Conservation (phyloP, 37 sponge, comb jelly and placozoan species). For the Lycopodina hypogea region DNA sequence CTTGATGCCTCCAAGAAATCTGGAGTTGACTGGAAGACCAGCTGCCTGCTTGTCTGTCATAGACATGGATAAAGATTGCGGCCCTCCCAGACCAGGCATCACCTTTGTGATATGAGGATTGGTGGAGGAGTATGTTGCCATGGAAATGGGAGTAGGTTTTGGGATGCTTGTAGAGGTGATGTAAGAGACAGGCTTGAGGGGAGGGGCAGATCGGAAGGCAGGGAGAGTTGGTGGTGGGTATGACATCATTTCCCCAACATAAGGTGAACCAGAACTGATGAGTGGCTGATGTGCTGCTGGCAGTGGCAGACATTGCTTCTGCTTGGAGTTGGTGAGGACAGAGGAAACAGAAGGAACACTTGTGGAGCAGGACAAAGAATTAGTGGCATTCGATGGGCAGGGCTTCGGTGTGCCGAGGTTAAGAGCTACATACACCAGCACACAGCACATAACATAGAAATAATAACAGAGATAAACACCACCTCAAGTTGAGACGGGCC, state of each 20-base stretch:
- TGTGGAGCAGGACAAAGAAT: neutral
- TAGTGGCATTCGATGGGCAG: neutral
- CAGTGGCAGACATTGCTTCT: neutral
- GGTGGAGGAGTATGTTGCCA: neutral
- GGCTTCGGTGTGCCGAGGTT: conserved; percentile 48
- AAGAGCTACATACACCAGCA: conserved; percentile 22
- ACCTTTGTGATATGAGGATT: neutral
- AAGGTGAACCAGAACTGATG: neutral
- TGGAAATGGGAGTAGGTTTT: conserved; percentile 8
- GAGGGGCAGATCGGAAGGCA: conserved; percentile 13
- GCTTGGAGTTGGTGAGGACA: conserved; percentile 2
- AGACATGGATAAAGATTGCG: neutral
- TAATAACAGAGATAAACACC: neutral
- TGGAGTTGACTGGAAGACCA: too few relatives aligned
- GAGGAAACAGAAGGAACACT: neutral
- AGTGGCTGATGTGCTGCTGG: neutral
- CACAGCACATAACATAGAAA: neutral
- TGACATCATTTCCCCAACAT: conserved; percentile 13
- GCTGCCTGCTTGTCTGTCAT: too few relatives aligned
- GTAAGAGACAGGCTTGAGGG: conserved; percentile 5
- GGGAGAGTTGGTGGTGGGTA: conserved; percentile 13
- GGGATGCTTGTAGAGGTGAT: conserved; percentile 1
- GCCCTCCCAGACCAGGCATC: neutral
- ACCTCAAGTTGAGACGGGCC: too few relatives aligned
- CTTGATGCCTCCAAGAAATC: too few relatives aligned